These are phyloP conservation scores for Xiphophorus hellerii DNA, from an alignment of 2,113 vertebrate species.

Conservation along the genomic window DNA sequence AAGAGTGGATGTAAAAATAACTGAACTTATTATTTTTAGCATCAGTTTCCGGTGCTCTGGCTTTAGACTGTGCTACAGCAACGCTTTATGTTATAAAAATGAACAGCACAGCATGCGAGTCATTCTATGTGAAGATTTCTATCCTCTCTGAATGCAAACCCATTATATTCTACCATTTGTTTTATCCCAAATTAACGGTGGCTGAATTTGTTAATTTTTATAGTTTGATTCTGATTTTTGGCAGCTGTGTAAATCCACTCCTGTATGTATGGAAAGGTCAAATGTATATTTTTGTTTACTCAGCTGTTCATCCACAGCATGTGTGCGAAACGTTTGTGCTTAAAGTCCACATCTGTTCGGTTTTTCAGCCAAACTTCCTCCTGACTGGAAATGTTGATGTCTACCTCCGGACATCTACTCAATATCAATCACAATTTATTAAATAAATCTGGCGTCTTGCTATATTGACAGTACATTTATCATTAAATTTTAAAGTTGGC, in stretches of 20 bases:
- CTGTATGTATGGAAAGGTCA: background rate
- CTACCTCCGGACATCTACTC: background rate
- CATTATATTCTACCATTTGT: no score
- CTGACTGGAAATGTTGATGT: background rate
- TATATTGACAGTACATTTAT: background rate
- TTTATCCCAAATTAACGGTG: no score
- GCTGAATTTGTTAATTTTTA: background rate
- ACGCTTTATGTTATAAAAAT: no score
- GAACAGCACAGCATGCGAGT: no score
- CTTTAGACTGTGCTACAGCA: no score
- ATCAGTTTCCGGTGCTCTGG: no score
- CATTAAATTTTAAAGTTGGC: background rate
- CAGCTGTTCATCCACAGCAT: constrained; percentile 32
- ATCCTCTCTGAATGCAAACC: no score
- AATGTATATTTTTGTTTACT: constrained; percentile 26
- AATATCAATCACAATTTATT: background rate
- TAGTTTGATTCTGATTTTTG: no score
- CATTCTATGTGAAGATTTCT: no score
- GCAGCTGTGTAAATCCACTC: no score
- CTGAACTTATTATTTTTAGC: no score
- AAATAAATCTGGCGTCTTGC: background rate
- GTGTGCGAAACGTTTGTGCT: background rate
- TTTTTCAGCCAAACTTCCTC: background rate
- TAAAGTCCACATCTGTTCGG: constrained; percentile 34
- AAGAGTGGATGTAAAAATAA: no score